A percentile compares a stretch with the other conserved stretches of the same genome.
Evolutionary conservation across 30 jellyfish, hydroid and myxozoan genomes (phyloP).

Genomic region (Hydractinia symbiolongicarpus): DNA sequence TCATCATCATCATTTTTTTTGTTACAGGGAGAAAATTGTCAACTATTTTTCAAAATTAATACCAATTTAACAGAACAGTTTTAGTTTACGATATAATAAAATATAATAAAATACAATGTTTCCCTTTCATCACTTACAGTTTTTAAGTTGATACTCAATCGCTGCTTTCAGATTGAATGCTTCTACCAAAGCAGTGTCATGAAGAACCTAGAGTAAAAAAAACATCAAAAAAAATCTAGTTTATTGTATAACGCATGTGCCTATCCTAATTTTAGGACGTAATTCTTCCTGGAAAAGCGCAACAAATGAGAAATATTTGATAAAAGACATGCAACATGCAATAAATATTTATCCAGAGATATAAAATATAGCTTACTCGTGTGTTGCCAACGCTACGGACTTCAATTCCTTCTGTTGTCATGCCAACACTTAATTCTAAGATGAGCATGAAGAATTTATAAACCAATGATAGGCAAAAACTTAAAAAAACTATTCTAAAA

Average conservation of each 20-base stretch:
- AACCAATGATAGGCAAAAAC: too few relatives aligned
- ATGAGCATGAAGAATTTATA: neutral
- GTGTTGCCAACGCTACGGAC: constrained; percentile 97
- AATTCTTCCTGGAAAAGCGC: neutral
- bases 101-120: neutral
- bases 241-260: too few relatives aligned
- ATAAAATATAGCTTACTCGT: constrained; percentile 34
- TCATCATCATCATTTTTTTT: too few relatives aligned
- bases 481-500: too few relatives aligned
- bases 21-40: too few relatives aligned
- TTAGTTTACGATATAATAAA: too few relatives aligned
- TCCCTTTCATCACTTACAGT: constrained; percentile 40
- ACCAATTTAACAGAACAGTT: too few relatives aligned
- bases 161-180: constrained; percentile 96
- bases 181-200: constrained; percentile 91
- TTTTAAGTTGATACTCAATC: constrained; percentile 83
- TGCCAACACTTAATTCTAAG: constrained; percentile 92
- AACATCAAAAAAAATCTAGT: neutral
- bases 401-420: constrained; percentile 98
- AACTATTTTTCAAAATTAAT: too few relatives aligned
- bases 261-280: neutral
- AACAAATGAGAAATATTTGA: neutral
- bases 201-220: constrained; percentile 49
- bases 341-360: neutral
- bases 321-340: neutral